Percentiles rank a stretch among this genome's conserved stretches.
Evolutionary conservation across 2,113 vertebrate species (phyloP).

Genomic region (Laterallus jamaicensis): DNA sequence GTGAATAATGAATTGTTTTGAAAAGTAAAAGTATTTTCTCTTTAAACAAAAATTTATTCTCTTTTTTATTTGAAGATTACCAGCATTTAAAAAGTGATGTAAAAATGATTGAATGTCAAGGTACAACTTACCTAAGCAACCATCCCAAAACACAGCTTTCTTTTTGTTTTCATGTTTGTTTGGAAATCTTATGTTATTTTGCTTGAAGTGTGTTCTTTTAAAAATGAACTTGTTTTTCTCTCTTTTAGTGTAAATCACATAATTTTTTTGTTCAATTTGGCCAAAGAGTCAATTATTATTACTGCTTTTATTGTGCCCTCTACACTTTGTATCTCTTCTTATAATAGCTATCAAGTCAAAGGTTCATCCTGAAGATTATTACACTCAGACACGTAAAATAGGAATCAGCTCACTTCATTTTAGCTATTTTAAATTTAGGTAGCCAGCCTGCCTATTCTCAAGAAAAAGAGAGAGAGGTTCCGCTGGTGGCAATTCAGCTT

Average conservation of each 20-base stretch:
- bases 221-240: not conserved
- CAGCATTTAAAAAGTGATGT: not conserved
- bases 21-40: not conserved
- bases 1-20: not conserved
- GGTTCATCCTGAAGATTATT: not conserved
- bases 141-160: not conserved
- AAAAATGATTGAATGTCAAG: not conserved
- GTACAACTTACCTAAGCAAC: not conserved
- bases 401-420: not conserved
- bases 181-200: not conserved
- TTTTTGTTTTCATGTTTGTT: not conserved
- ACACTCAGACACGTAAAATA: not conserved
- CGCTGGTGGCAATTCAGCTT: conserved; percentile 31
- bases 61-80: not conserved
- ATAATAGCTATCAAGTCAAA: not conserved
- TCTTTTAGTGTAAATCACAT: not conserved
- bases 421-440: conserved; percentile 24
- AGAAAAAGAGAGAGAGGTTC: not conserved
- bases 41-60: not conserved
- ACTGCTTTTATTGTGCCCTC: not conserved
- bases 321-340: not conserved
- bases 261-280: not conserved
- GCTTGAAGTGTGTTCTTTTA: not conserved
- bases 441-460: not conserved
- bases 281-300: not conserved